Conservation (phyloP, 2,888 invertebrate species). For the Acanthopleura granulata region DNA sequence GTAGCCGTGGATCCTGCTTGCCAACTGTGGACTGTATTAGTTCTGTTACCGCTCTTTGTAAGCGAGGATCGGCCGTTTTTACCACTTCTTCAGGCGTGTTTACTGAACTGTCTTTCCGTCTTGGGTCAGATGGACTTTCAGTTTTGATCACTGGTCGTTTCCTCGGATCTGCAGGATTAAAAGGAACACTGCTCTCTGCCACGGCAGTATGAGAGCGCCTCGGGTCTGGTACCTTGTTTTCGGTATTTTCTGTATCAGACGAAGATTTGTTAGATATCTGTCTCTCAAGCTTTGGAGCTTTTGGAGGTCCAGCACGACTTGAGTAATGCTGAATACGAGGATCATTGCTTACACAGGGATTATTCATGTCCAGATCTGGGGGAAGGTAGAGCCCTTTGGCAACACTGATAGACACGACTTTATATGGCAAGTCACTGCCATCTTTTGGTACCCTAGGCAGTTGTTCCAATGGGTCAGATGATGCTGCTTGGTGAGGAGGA, state of each 20-base stretch:
- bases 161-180: conserved; percentile 1
- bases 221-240: neutral
- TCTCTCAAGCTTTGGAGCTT: neutral
- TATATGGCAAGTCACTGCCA: conserved; percentile 13
- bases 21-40: conserved; percentile 22
- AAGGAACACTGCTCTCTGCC: neutral
- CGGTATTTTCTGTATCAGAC: neutral
- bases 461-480: neutral
- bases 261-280: neutral
- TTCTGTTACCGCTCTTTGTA: conserved; percentile 28
- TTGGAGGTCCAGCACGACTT: neutral
- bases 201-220: neutral
- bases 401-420: neutral
- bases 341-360: conserved; percentile 48
- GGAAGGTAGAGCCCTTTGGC: conserved; percentile 33
- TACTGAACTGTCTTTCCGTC: neutral
- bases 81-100: neutral
- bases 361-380: conserved; percentile 40
- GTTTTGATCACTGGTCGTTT: neutral
- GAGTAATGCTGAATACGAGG: conserved; percentile 45
- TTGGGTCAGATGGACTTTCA: conserved; percentile 1
- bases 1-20: conserved; percentile 27
- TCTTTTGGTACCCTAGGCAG: conserved; percentile 11
- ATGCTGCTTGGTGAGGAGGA: neutral
- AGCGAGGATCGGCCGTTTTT: conserved; percentile 31